Evolutionary conservation across 2,113 vertebrate genomes (phyloP).

Genomic region (Laticauda colubrina): DNA sequence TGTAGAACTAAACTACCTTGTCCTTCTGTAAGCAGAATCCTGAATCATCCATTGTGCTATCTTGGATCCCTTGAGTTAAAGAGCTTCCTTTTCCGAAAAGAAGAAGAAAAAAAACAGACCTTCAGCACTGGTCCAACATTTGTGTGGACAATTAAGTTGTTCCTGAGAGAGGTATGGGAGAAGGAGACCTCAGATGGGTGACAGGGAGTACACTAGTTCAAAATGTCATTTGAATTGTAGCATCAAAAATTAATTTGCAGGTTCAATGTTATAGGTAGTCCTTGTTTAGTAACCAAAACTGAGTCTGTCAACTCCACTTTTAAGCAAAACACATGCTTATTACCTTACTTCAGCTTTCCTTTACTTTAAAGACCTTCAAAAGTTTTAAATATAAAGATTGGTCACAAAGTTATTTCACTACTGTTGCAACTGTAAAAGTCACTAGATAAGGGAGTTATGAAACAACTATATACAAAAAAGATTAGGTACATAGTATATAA

Average conservation of each 20-base stretch:
- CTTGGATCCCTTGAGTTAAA: neutral
- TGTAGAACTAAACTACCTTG: neutral
- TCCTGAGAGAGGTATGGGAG: neutral
- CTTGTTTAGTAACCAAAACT: neutral
- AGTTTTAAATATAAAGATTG: neutral
- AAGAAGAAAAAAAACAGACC: too few relatives aligned
- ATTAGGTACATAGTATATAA: neutral
- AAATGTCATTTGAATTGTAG: neutral
- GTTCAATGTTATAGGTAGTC: neutral
- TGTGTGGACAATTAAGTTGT: neutral
- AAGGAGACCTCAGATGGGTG: neutral
- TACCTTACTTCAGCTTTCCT: neutral
- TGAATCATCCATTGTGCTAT: neutral
- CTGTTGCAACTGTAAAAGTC: neutral
- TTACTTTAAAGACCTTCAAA: neutral
- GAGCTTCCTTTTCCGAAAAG: neutral
- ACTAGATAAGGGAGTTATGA: neutral
- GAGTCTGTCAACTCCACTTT: neutral
- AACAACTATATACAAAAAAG: neutral
- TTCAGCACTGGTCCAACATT: neutral
- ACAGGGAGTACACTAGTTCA: neutral
- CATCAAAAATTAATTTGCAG: neutral
- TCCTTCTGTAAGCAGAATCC: neutral
- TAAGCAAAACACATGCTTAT: neutral
- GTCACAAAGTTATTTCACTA: neutral